Conservation (phyloP, 1,140 invertebrate species). For the Polypedilum pembai region DNA sequence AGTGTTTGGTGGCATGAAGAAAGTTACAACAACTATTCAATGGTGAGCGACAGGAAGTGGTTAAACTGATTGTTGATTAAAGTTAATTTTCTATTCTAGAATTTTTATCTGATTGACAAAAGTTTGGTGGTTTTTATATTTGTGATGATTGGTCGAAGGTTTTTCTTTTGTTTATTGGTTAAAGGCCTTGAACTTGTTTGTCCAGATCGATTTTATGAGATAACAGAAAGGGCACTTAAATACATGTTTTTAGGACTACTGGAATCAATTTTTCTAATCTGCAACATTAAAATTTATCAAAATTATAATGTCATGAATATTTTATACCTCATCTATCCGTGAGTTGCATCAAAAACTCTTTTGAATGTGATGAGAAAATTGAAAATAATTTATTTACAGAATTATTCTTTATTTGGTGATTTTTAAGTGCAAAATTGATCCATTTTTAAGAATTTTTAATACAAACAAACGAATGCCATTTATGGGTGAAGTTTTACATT, state of each 20-base stretch:
- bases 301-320: constrained; percentile 65
- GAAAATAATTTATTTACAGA: constrained; percentile 34
- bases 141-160: constrained; percentile 66
- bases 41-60: constrained; percentile 55
- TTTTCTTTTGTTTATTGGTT: constrained; percentile 54
- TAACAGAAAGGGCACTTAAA: constrained; percentile 36
- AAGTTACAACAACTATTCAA: constrained; percentile 76
- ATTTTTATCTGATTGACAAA: constrained; percentile 89
- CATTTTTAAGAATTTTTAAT: constrained; percentile 58
- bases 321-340: constrained; percentile 83
- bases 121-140: constrained; percentile 76
- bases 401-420: constrained; percentile 75
- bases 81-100: constrained; percentile 57
- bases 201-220: constrained; percentile 28
- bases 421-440: constrained; percentile 65
- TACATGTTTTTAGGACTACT: constrained; percentile 34
- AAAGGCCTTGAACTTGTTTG: constrained; percentile 28
- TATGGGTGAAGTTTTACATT: constrained; percentile 4
- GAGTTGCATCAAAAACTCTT: constrained; percentile 48
- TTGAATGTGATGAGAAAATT: background rate
- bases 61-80: background rate
- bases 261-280: constrained; percentile 43
- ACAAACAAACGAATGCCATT: background rate
- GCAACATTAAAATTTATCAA: constrained; percentile 50
- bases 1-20: constrained; percentile 97